Conservation (phyloP, 92 coral and sea anemone species). For the Virgularia gustaviana region DNA sequence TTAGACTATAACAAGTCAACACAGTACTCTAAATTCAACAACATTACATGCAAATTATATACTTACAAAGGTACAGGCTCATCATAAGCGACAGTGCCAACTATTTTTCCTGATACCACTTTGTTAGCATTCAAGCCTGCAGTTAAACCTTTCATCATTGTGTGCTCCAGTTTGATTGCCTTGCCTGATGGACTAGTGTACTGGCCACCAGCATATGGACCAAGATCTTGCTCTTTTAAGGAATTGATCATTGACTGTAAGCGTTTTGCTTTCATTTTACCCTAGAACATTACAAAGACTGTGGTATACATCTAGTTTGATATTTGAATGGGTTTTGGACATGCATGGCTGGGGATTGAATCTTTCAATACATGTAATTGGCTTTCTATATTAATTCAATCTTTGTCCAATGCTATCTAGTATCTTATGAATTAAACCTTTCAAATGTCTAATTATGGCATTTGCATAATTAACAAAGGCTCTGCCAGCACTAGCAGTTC, state of each 20-base stretch:
- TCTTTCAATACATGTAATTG: too few species aligned
- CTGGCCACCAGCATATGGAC: constrained; percentile 80
- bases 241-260: constrained; percentile 77
- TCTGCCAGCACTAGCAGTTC: background rate
- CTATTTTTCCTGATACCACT: constrained; percentile 83
- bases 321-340: too few species aligned
- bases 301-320: too few species aligned
- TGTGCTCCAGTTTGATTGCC: constrained; percentile 59
- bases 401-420: too few species aligned
- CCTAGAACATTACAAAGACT: constrained; percentile 58
- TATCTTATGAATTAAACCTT: too few species aligned
- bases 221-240: constrained; percentile 73
- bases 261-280: constrained; percentile 82
- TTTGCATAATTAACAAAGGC: too few species aligned
- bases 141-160: constrained; percentile 55
- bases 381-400: too few species aligned
- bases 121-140: constrained; percentile 73
- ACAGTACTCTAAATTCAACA: background rate
- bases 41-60: background rate
- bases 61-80: constrained; percentile 96
- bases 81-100: constrained; percentile 85
- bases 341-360: too few species aligned
- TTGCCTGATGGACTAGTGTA: constrained; percentile 75
- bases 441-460: too few species aligned
- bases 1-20: background rate